Evolutionary conservation across 1,140 invertebrate species (phyloP).

Genomic region (Pogonognathellus flavescens): DNA sequence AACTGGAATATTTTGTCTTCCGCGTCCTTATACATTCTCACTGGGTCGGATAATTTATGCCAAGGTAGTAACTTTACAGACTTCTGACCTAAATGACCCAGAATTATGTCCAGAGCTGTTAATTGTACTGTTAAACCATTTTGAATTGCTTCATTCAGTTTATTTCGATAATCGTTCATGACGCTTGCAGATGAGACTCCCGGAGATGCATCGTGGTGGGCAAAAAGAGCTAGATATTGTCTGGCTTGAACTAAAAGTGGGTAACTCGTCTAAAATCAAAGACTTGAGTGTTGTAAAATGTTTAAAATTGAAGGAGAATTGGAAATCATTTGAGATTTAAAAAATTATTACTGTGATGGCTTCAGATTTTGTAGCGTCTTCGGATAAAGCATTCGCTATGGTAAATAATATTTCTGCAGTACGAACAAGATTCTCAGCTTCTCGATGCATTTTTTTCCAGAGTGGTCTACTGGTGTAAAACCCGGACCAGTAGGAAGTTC

Average conservation of each 20-base stretch:
- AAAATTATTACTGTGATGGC: neutral
- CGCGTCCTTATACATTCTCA: constrained; percentile 79
- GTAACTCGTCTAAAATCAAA: constrained; percentile 73
- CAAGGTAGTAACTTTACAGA: constrained; percentile 66
- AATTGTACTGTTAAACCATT: constrained; percentile 83
- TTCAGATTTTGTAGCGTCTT: constrained; percentile 73
- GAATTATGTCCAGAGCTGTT: constrained; percentile 79
- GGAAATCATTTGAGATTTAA: neutral
- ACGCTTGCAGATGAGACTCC: constrained; percentile 90
- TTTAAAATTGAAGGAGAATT: constrained; percentile 72
- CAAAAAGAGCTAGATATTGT: constrained; percentile 87
- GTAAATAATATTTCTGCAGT: constrained; percentile 91
- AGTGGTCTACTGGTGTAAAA: constrained; percentile 83
- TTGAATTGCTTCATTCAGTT: constrained; percentile 80
- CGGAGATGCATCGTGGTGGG: constrained; percentile 89
- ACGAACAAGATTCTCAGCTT: constrained; percentile 87
- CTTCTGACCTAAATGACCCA: constrained; percentile 68
- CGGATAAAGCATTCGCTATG: constrained; percentile 82
- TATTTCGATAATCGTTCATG: constrained; percentile 90
- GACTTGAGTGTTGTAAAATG: constrained; percentile 77
- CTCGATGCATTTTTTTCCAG: constrained; percentile 88
- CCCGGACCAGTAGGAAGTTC: constrained; percentile 93
- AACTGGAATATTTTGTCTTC: constrained; percentile 72
- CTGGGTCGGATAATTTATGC: constrained; percentile 83
- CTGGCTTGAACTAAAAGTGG: constrained; percentile 83